Evolutionary conservation across 1,140 invertebrate genomes (phyloP), one percentile per base, ranked within the genome.

Genomic region (Diorhabda carinulata): DNA sequence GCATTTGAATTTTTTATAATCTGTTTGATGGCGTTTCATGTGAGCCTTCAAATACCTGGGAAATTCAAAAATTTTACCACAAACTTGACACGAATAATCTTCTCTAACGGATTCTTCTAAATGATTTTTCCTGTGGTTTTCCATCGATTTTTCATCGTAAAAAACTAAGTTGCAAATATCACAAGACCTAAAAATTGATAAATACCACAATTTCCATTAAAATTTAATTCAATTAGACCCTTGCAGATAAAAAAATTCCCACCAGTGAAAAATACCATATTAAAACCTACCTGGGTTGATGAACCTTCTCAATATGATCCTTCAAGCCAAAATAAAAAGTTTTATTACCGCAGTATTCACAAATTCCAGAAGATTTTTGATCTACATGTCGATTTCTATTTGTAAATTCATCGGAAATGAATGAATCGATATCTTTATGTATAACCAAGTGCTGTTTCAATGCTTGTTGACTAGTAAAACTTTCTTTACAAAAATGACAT

Each of bases 1-100:
- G 7, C 68, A 69, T 42, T 57, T 69, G 44, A 65, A 69, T 45
- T 69, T 69, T 40, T 69, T 69, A n/a, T 69, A 69, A 25, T 64
- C 57, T 8, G 57, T 43, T 43, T 69, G 40, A n/a, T 69, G 68
- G 1, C 68, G 9, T 43, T 69, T 69, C 5, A 64, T 47, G 57
- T 69, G 68, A 0, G 68, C 68, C 40, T 69, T 69, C 7, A 69
- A 62, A 62, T 69, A 69, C 5, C 68, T 25, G 5, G 63, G 61
- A 44, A 69, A 69, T n/a, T 69, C 68, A 45, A 69, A 69, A 3
- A 57, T 64, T 43, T 69, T 69, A 3, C 45, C 43, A 44, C 68
- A 69, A 43, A 65, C 42, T 8, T 64, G 42, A 43, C 68, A 69
- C 5, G 43, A 41, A 25, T 58, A 69, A 5, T 58, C 57, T 59